Conservation (phyloP, 2,888 invertebrate genomes). For the Agrypnus murinus region DNA sequence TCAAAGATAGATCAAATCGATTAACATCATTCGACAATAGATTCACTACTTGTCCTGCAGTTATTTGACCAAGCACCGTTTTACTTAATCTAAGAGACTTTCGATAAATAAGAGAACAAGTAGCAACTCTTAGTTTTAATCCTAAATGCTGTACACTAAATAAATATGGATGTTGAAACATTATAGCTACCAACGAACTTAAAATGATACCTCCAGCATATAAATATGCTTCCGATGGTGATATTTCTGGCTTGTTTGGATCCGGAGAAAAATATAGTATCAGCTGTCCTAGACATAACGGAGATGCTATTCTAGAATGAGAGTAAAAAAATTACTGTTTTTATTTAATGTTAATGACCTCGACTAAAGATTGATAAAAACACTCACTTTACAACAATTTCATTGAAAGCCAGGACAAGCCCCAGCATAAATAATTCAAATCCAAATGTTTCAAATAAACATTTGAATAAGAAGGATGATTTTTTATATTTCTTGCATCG, state of each 20-base stretch:
- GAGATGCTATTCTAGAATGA: conserved; percentile 65
- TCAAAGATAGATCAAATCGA: conserved; percentile 88
- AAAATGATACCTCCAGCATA: conserved; percentile 83
- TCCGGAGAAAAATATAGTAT: conserved; percentile 76
- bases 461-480: no score
- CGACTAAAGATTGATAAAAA: background rate
- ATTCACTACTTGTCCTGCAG: conserved; percentile 86
- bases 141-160: conserved; percentile 92
- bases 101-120: conserved; percentile 89
- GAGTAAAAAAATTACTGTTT: conserved; percentile 17
- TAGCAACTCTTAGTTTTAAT: conserved; percentile 88
- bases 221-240: conserved; percentile 78
- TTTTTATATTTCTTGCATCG: no score
- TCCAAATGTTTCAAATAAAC: conserved; percentile 77
- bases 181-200: conserved; percentile 76
- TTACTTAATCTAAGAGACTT: conserved; percentile 77
- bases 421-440: conserved; percentile 77
- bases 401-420: no score
- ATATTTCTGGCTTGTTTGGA: conserved; percentile 61
- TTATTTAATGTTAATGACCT: no score
- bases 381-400: conserved; percentile 34
- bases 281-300: conserved; percentile 77
- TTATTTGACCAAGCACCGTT: conserved; percentile 84
- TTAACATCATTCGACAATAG: no score
- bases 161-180: conserved; percentile 83